Conservation (phyloP, 2,797 vertebrate genomes). For the Myotis findleyi region DNA sequence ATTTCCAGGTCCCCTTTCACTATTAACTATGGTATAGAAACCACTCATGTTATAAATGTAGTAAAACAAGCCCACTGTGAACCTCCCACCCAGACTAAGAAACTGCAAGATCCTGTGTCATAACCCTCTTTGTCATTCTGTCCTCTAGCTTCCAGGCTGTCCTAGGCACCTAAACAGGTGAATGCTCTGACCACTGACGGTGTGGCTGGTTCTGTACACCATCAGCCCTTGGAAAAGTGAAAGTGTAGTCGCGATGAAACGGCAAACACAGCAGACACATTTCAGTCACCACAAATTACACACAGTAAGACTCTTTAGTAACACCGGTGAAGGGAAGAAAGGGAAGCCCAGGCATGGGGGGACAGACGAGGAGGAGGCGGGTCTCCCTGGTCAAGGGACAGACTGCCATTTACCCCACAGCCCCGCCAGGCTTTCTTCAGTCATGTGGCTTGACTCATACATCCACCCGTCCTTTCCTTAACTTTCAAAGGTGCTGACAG, state of each 20-base stretch:
- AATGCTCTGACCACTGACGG: background rate
- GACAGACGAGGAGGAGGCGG: background rate
- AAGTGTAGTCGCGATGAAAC: background rate
- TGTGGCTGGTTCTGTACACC: background rate
- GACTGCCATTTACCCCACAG: background rate
- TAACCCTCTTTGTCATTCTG: background rate
- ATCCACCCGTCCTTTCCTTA: background rate
- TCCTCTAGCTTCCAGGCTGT: background rate
- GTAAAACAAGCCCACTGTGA: background rate
- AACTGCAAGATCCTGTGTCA: background rate
- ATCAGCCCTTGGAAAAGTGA: background rate
- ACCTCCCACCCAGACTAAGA: background rate
- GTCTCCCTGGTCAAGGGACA: background rate
- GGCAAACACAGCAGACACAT: background rate
- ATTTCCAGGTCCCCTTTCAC: background rate
- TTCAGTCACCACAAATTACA: too few relatives aligned
- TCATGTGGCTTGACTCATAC: background rate
- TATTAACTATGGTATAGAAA: background rate
- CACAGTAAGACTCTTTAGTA: background rate
- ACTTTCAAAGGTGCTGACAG: conserved; percentile 20
- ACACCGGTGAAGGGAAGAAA: background rate
- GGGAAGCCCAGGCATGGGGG: background rate
- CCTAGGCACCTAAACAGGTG: background rate
- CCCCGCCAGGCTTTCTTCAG: background rate
- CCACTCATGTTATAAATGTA: background rate